These are phyloP conservation scores for Pseudopleuronectes americanus DNA, from an alignment of 2,797 vertebrate species.

Conservation along the genomic window DNA sequence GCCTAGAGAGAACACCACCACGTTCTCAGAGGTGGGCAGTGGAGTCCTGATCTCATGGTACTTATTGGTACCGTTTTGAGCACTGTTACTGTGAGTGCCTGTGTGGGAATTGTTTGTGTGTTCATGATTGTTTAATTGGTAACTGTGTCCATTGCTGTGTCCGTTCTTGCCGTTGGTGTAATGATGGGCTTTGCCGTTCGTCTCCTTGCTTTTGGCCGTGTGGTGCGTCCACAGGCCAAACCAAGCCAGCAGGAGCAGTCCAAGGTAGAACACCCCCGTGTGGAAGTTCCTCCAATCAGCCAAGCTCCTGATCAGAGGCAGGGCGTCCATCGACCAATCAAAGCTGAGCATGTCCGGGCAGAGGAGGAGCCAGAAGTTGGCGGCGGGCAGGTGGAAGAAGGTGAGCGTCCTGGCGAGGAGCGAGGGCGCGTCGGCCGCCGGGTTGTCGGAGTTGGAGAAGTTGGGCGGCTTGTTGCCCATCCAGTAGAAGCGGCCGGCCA, in stretches of 20 bases:
- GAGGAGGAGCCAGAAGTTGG: conserved; percentile 95
- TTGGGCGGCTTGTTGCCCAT: conserved; percentile 99
- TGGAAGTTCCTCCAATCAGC: conserved; percentile 93
- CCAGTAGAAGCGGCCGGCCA: conserved; percentile 95
- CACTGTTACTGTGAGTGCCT: conserved; percentile 69
- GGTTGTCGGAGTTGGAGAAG: conserved; percentile 99
- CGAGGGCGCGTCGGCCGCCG: conserved; percentile 92
- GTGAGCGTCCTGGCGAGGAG: conserved; percentile 90
- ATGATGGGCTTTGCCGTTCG: conserved; percentile 86
- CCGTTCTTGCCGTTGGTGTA: conserved; percentile 90
- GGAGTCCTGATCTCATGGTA: conserved; percentile 81
- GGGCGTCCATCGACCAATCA: conserved; percentile 99
- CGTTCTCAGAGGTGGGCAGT: conserved; percentile 92
- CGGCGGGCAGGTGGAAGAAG: conserved; percentile 92
- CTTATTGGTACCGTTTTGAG: conserved; percentile 91
- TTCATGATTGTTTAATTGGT: conserved; percentile 83
- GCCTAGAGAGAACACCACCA: conserved; percentile 93
- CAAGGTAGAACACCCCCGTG: conserved; percentile 89
- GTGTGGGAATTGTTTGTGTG: conserved; percentile 80
- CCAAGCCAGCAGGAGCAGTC: conserved; percentile 87
- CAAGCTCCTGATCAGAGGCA: conserved; percentile 91
- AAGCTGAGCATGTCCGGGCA: conserved; percentile 97
- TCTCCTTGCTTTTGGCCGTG: conserved; percentile 78
- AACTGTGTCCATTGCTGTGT: conserved; percentile 92
- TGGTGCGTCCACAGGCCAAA: conserved; percentile 84